Conservation (phyloP, 2,888 invertebrate genomes). For the Xanthostigma xanthostigma region DNA sequence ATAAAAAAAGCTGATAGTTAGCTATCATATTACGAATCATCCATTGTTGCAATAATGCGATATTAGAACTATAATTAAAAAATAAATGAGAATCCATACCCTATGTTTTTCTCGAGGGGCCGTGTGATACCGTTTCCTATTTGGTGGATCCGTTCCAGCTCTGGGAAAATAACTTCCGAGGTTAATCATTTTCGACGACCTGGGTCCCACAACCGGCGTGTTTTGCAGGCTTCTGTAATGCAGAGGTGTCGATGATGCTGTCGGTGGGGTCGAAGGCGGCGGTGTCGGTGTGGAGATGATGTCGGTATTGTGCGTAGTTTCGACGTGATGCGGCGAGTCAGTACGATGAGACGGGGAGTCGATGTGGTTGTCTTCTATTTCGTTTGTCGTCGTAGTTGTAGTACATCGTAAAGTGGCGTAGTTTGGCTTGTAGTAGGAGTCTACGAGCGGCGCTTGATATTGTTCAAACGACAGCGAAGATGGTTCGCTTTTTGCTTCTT, state of each 20-base stretch:
- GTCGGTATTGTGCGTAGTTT: slow-evolving; percentile 17
- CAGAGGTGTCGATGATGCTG: slow-evolving; percentile 19
- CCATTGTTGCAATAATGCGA: no score
- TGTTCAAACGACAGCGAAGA: slow-evolving; percentile 31
- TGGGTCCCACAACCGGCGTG: slow-evolving; percentile 25
- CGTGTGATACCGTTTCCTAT: slow-evolving; percentile 40
- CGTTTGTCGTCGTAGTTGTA: slow-evolving; percentile 12
- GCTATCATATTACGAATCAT: no score
- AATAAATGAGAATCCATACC: slow-evolving; percentile 22
- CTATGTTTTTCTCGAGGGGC: slow-evolving; percentile 42
- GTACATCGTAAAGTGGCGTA: slow-evolving; percentile 30
- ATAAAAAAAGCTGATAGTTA: no score
- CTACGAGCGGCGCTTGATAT: slow-evolving; percentile 37
- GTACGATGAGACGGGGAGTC: background rate
- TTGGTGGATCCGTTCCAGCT: slow-evolving; percentile 28
- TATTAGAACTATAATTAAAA: no score
- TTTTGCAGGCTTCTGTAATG: slow-evolving; percentile 28
- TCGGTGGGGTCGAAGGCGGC: slow-evolving; percentile 12
- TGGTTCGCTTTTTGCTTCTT: slow-evolving; percentile 24
- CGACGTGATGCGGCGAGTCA: slow-evolving; percentile 11
- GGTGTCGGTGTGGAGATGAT: slow-evolving; percentile 16
- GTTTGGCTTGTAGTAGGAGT: slow-evolving; percentile 33
- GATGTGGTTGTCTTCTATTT: slow-evolving; percentile 16
- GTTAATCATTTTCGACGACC: slow-evolving; percentile 27
- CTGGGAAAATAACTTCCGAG: slow-evolving; percentile 27